These are phyloP conservation scores for Alloscopus bannaensis DNA, from an alignment of 2,888 invertebrate species.

Conservation along the genomic window DNA sequence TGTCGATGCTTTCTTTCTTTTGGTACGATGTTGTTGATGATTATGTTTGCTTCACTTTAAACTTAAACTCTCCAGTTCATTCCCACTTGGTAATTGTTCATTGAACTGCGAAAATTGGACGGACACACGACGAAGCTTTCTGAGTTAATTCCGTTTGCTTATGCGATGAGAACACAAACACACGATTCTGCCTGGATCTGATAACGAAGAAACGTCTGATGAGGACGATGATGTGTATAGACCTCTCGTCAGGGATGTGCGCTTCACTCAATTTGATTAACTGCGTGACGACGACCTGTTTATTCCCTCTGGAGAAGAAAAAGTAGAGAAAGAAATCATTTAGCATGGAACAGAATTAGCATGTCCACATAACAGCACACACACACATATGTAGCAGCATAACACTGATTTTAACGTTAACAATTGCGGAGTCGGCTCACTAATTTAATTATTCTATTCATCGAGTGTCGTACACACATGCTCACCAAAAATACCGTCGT, in stretches of 20 bases:
- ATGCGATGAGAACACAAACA: neutral
- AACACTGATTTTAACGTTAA: neutral
- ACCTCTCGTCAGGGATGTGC: no score
- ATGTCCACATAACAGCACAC: neutral
- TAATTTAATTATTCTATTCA: slow-evolving; percentile 44
- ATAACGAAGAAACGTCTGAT: neutral
- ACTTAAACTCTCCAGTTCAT: slow-evolving; percentile 24
- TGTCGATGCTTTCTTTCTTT: neutral
- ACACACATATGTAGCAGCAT: neutral
- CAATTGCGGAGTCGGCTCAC: neutral
- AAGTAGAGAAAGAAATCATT: neutral
- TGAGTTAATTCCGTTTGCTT: neutral
- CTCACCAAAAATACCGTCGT: neutral
- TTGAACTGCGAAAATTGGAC: slow-evolving; percentile 34
- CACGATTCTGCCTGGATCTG: neutral
- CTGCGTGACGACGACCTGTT: no score
- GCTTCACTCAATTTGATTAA: slow-evolving; percentile 5
- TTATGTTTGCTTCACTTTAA: neutral
- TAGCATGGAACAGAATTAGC: neutral
- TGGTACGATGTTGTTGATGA: neutral
- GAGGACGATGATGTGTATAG: no score
- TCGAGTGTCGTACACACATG: neutral
- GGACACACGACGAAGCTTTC: neutral
- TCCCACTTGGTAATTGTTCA: slow-evolving; percentile 60
- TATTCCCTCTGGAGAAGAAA: neutral